phyloP scores from a whole-genome alignment of 2,113 vertebrate species.

The Sisor rabdophorus region DNA sequence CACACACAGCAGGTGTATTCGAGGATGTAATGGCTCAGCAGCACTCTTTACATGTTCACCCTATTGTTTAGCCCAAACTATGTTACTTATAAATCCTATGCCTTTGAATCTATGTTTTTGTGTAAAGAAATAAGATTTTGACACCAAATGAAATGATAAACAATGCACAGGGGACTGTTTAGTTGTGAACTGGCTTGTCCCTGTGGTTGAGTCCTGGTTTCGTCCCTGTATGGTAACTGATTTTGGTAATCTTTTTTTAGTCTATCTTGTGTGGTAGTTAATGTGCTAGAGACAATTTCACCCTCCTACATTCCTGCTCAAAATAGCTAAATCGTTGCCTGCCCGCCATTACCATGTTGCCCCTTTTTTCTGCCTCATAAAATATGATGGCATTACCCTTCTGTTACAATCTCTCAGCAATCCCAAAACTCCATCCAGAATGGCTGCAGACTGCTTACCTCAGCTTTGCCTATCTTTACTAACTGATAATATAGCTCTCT shows the following conservation, averaged over 20 bases:
- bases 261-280: neutral
- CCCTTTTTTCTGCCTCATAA: slow-evolving; percentile 27
- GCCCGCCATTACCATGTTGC: slow-evolving; percentile 24
- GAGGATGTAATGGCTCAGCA: slow-evolving; percentile 36
- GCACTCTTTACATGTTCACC: slow-evolving; percentile 25
- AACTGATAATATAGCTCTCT: slow-evolving; percentile 23
- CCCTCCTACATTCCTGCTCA: slow-evolving; percentile 10
- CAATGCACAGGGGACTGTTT: neutral
- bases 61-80: slow-evolving; percentile 8
- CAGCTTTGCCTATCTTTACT: slow-evolving; percentile 24
- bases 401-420: slow-evolving; percentile 21
- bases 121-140: neutral
- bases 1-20: slow-evolving; percentile 26
- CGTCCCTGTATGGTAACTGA: neutral
- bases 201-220: neutral
- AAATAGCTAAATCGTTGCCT: slow-evolving; percentile 21
- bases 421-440: slow-evolving; percentile 20
- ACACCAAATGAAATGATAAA: neutral
- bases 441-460: slow-evolving; percentile 18
- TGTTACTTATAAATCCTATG: neutral
- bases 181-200: neutral
- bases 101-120: neutral
- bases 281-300: neutral
- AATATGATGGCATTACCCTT: slow-evolving; percentile 37
- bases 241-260: slow-evolving; percentile 10